Evolutionary conservation across 2,113 vertebrate species (phyloP), one percentile per base, ranked within the genome.

Genomic region (Elachura formosa): DNA sequence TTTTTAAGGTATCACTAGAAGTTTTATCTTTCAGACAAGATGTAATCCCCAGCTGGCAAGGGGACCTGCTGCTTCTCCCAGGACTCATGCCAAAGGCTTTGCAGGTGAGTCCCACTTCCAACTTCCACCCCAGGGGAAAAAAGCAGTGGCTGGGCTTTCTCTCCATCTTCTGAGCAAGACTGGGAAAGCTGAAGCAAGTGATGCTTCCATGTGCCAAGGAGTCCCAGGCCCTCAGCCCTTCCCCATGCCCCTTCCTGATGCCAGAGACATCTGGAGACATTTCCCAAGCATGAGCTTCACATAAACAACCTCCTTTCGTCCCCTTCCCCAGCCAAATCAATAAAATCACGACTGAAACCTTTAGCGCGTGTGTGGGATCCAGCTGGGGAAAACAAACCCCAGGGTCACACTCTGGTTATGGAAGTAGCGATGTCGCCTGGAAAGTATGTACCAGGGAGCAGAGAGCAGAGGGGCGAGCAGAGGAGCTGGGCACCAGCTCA

Each of bases 401-500:
- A 81, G 5, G 20, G 84, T 92, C 95, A 82, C 87, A 36, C 62
- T 14, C 8, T 20, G 54, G 95, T 68, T 90, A 84, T 95, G 90
- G 96, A 95, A 97, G 95, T 95, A 95, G 73, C 94, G 78, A 97
- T 97, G 96, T 96, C 75, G 91, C 96, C 94, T 93, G 96, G 96
- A 97, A 97, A 96, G 88, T 91, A 97, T 97, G 97, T 88, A 96
- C 90, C 91, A 89, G 78, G 1, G 8, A 95, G 90, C 78, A 91
- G 90, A 41, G 89, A 95, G 90, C 96, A 93, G 5, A 74, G 80
- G 91, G 72, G 49, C 0, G 54, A 84, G 84, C 2, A 15, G 86
- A 87, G 73, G 63, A 88, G 89, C 83, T 67, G 52, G 94, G 93
- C 78, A 73, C 58, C 84, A 36, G 75, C 84, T 95, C 88, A 92